Percentiles rank a stretch among this genome's conserved stretches.
phyloP scores from a whole-genome alignment of 2,113 vertebrate species.

The Toxotes jaculatrix region DNA sequence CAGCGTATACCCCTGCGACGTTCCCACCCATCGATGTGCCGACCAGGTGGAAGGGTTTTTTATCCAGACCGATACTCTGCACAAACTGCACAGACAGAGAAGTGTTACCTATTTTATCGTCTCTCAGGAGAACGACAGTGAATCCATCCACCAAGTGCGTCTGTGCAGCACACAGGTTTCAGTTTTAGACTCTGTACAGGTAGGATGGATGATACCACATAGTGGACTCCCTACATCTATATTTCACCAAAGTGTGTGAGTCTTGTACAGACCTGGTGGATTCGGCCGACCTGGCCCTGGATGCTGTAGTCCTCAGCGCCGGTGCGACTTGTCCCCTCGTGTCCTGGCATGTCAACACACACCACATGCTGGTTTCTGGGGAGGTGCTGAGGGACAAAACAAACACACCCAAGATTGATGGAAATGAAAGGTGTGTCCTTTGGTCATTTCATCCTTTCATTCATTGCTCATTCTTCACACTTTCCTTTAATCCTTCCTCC shows the following conservation, averaged over 20 bases:
- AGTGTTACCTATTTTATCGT: no score
- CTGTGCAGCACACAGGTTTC: no score
- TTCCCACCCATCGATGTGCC: conserved; percentile 78
- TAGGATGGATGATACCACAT: no score
- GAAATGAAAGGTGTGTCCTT: background rate
- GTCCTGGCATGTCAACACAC: conserved; percentile 96
- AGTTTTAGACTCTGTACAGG: background rate
- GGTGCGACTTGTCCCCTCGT: conserved; percentile 91
- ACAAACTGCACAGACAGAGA: conserved; percentile 66
- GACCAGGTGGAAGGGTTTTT: conserved; percentile 68
- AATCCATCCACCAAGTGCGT: background rate
- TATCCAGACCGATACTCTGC: conserved; percentile 68
- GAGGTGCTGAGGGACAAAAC: conserved; percentile 84
- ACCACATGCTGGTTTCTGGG: conserved; percentile 91
- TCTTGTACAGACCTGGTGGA: conserved; percentile 89
- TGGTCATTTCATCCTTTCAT: no score
- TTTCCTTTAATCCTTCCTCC: background rate
- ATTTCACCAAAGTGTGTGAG: background rate
- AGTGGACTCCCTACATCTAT: no score
- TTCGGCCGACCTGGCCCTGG: conserved; percentile 90
- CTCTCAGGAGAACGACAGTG: background rate
- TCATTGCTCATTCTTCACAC: no score
- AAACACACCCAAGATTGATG: background rate
- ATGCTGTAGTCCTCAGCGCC: conserved; percentile 91
- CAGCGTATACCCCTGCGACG: conserved; percentile 68